Base-by-base conservation (phyloP, 2,888 invertebrate species). In the Chrysina gloriosa region DNA sequence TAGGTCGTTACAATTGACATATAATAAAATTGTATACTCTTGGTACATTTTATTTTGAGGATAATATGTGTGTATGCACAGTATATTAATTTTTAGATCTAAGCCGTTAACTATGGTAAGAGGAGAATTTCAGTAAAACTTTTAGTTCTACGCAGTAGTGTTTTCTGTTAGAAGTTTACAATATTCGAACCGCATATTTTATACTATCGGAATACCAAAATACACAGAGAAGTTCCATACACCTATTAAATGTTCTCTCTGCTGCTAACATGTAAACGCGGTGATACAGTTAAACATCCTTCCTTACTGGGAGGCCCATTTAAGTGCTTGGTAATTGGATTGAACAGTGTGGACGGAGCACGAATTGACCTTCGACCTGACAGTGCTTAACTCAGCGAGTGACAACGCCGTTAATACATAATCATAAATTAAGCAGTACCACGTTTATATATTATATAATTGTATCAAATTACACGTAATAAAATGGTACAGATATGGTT, bases 251-350 rank as follows among this genome's bases (percentile, higher is more conserved):
- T 42, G 58, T 61, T 61, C 58, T 42, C 42, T 45, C 27, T 42
- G 25, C 42, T 61, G 63, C 63, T 47, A 65, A 47, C 68, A 61
- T 69, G 69, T 69, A 65, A 69, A 69, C 58, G 45, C 29, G 29
- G 58, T 65, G 65, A 69, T 69, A 65, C 63, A 65, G 69, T 67
- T 70, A 70, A 69, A 67, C 54, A 67, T 69, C 70, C 67, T 67
- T 63, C 67, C 70, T 70, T 72, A 66, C 70, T 68, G 69, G 68
- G 71, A 71, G 71, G 69, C 67, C 71, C 65, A 70, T 70, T 71
- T 72, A 72, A 70, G 67, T 66, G 63, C 67, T 48, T 48, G 69
- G 69, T 73, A 73, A 73, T 73, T 73, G 72, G 69, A 73, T 67
- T 68, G 72, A 71, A 71, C 71, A 67, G 67, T 70, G 70, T 67